Percentiles rank a stretch among this genome's conserved stretches.
Evolutionary conservation across 2,888 invertebrate genomes (phyloP).

Genomic region (Oligia latruncula): DNA sequence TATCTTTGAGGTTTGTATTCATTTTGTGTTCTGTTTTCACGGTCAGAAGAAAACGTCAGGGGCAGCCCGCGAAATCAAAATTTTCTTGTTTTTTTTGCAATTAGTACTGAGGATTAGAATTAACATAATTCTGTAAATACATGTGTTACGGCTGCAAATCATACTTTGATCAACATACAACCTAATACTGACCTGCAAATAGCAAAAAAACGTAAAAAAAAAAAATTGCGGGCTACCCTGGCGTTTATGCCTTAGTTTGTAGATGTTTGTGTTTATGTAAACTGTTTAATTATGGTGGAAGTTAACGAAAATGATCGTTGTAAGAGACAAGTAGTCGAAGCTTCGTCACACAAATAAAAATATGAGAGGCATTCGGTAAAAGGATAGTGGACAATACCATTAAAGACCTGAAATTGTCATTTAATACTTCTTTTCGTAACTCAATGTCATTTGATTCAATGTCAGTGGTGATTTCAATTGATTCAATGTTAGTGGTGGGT

Average conservation of each 20-base stretch:
- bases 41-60: neutral
- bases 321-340: neutral
- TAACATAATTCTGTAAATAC: neutral
- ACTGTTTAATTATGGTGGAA: slow-evolving; percentile 23
- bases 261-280: slow-evolving; percentile 7
- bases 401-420: neutral
- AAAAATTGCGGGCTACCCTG: neutral
- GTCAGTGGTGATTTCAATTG: neutral
- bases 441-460: slow-evolving; percentile 1
- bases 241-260: neutral
- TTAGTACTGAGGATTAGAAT: neutral
- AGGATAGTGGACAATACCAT: neutral
- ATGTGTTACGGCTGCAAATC: neutral
- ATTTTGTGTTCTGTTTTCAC: slow-evolving; percentile 23
- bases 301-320: neutral
- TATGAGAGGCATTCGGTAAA: neutral
- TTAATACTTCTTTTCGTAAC: neutral
- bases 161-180: neutral
- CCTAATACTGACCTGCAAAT: neutral
- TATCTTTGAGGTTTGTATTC: slow-evolving; percentile 81
- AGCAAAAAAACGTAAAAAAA: neutral
- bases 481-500: neutral
- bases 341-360: neutral
- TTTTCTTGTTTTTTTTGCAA: neutral
- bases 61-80: neutral